phyloP scores from a whole-genome alignment of 2,888 invertebrate genomes.

The Sisyra terminalis region DNA sequence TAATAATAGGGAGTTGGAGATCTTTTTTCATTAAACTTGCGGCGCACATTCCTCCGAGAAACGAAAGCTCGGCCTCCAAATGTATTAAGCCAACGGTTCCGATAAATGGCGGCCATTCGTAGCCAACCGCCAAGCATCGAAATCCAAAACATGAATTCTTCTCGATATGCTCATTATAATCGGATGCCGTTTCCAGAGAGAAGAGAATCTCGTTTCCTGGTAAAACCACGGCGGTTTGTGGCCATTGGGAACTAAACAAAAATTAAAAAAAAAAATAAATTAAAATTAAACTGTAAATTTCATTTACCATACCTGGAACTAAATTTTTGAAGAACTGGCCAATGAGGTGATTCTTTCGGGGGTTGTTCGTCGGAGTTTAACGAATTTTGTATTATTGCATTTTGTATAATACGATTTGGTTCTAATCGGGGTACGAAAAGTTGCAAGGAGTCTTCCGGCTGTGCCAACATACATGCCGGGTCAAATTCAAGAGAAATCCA shows the following conservation, averaged over 20 bases:
- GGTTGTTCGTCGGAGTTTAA: slow-evolving; percentile 20
- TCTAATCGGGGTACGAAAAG: slow-evolving; percentile 42
- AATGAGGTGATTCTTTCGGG: slow-evolving; percentile 28
- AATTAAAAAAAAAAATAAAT: neutral
- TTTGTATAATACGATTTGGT: slow-evolving; percentile 4
- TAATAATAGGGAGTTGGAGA: slow-evolving; percentile 44
- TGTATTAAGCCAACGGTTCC: slow-evolving; percentile 40
- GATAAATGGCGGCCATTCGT: slow-evolving; percentile 48
- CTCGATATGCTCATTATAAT: slow-evolving; percentile 76
- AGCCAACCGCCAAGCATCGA: slow-evolving; percentile 67
- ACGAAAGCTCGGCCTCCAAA: slow-evolving; percentile 78
- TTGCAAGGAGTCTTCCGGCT: slow-evolving; percentile 77
- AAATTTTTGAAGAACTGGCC: slow-evolving; percentile 49
- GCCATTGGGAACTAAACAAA: slow-evolving; percentile 54
- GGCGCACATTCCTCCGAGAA: slow-evolving; percentile 82
- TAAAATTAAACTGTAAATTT: neutral
- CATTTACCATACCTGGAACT: slow-evolving; percentile 31
- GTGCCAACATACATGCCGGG: slow-evolving; percentile 77
- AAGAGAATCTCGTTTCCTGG: slow-evolving; percentile 92
- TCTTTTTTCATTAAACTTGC: slow-evolving; percentile 77
- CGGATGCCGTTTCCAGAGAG: slow-evolving; percentile 88
- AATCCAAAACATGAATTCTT: slow-evolving; percentile 64
- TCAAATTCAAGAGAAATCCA: slow-evolving; percentile 94
- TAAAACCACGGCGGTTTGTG: slow-evolving; percentile 65
- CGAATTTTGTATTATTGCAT: slow-evolving; percentile 14